Evolutionary conservation across 1,140 invertebrate species (phyloP), one percentile per base, ranked within the genome.

Genomic region (Portunus trituberculatus): DNA sequence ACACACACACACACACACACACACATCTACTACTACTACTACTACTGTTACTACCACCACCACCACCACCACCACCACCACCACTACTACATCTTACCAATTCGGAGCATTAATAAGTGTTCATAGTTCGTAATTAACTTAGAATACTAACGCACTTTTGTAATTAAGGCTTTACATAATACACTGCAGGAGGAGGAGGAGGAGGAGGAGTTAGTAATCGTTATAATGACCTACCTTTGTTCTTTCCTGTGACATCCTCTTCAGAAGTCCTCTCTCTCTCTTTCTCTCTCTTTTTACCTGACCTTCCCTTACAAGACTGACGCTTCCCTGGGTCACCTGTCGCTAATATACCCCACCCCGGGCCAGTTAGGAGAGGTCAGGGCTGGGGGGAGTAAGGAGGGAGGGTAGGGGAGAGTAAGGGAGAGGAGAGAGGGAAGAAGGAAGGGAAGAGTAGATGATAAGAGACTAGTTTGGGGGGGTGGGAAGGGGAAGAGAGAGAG

Each of bases 61-160:
- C 20, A 20, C 67, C 20, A n/a, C 67, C 20, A n/a, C 67, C n/a
- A 87, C 84, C n/a, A 32, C 48, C 59, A 91, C 89, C 59, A 91
- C 48, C 7, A 52, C 89, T 91, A 91, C 48, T 91, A 52, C 48
- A 12, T 76, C 12, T 20, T 76, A 76, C 67, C n/a, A 76, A 12
- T 76, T n/a, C 20, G 6, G 39, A 39, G 6, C 39, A 39, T 39
- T 39, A 39, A 1, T 39, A 39, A 39, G 39, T 39, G 39, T 39
- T 1, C 6, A 39, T 6, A 39, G 39, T 39, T 2, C 39, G 39
- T 39, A 39, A 39, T 39, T 39, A 39, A 39, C 6, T 39, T 39
- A 39, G 39, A 39, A 39, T 39, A 39, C 39, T 39, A 2, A 39
- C 39, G 6, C 39, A 2, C 39, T 39, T 39, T 39, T 39, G 39